phyloP scores from a whole-genome alignment of 1,140 invertebrate species.

The Linepithema humile region DNA sequence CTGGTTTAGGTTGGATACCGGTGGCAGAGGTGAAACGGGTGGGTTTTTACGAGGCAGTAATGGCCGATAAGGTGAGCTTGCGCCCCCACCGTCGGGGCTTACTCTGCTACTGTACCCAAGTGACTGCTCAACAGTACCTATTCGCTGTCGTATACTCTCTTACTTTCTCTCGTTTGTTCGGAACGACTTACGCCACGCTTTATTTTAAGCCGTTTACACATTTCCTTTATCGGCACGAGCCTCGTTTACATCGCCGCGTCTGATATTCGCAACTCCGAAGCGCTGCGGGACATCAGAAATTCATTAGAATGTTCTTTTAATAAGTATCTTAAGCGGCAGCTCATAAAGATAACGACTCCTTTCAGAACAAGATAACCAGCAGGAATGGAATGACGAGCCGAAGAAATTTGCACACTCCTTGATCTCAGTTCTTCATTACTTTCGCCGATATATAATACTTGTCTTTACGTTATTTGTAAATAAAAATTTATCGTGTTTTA shows the following conservation, averaged over 20 bases:
- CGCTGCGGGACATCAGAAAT: slow-evolving; percentile 31
- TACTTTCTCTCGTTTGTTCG: slow-evolving; percentile 54
- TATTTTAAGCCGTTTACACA: slow-evolving; percentile 77
- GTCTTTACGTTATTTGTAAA: not conserved
- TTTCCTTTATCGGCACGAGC: slow-evolving; percentile 45
- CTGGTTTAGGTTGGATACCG: slow-evolving; percentile 57
- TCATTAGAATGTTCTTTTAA: slow-evolving; percentile 50
- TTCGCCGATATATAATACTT: not conserved
- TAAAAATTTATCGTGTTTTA: not conserved
- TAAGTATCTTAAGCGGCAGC: slow-evolving; percentile 44
- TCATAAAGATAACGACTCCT: slow-evolving; percentile 45
- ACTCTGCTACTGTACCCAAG: slow-evolving; percentile 83
- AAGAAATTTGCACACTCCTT: not conserved
- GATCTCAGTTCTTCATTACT: not conserved
- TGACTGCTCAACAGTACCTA: slow-evolving; percentile 80
- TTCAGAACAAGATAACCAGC: slow-evolving; percentile 28
- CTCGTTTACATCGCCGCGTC: slow-evolving; percentile 19
- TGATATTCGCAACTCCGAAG: slow-evolving; percentile 20
- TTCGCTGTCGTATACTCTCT: slow-evolving; percentile 61
- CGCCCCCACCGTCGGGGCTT: slow-evolving; percentile 78
- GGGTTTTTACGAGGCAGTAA: slow-evolving; percentile 84
- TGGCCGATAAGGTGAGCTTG: slow-evolving; percentile 84
- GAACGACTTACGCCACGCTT: slow-evolving; percentile 66
- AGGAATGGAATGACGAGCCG: slow-evolving; percentile 4
- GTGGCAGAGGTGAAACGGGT: slow-evolving; percentile 78